Evolutionary conservation across 1,140 invertebrate genomes (phyloP), one percentile per base, ranked within the genome.

Genomic region (Drosophila busckii): DNA sequence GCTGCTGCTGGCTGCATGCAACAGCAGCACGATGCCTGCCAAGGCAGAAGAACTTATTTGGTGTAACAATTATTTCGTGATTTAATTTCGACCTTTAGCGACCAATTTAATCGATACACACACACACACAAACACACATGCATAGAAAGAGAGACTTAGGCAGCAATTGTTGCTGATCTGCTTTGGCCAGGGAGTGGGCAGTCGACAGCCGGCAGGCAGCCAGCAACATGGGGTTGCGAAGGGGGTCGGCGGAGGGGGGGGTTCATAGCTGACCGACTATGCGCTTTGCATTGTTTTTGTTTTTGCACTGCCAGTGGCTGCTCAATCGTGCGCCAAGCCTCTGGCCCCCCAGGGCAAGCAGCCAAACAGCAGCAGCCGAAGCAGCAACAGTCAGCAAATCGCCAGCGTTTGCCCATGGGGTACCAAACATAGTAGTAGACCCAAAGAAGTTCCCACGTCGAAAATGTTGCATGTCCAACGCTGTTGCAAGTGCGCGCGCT

Each of bases 71-170:
- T 84, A 78, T 84, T 84, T 84, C 80, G 80, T 84, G 80, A 84
- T 84, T 84, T 84, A 73, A 84, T 84, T 84, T 84, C 80, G 80
- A 84, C 80, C 80, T 84, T 84, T 84, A 84, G 80, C 80, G 80
- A 84, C 80, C 80, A 84, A 78, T 78, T 84, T 71, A 80, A 82
- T 82, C 75, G 75, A 82, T 82, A 63, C 65, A 61, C 60, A 53
- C 59, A 63, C 68, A 64, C 35, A 55, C 28, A 44, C 26, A 34
- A 16, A 53, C 32, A 58, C 35, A 22, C 41, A 37, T 23, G 38
- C 16, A 34, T 17, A 19, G 20, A 32, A 17, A 58, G 13, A 23
- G 29, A 31, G 10, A 37, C 5, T 7, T 3, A 10, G 2, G 13
- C 2, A 58, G 60, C 61, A 61, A 76, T 75, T 76, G 73, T 71